These are phyloP conservation scores for Sialis lutaria DNA, from an alignment of 2,888 invertebrate genomes.

Conservation along the genomic window DNA sequence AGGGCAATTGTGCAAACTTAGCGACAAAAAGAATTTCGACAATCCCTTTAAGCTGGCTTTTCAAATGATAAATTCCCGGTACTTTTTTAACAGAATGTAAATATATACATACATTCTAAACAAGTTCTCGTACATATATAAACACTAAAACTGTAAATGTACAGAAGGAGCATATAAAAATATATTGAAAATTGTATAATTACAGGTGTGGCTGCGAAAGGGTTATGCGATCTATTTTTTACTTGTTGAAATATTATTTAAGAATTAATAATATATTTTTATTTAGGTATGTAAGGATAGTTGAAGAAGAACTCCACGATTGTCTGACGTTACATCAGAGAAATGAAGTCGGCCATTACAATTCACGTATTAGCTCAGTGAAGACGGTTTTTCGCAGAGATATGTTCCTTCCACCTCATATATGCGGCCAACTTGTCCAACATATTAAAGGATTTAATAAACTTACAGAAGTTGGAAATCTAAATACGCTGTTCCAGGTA, in stretches of 20 bases:
- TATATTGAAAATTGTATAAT: too few relatives aligned
- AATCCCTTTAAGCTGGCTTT: too few relatives aligned
- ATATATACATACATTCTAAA: too few relatives aligned
- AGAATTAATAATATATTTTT: neutral
- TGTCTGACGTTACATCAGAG: slow-evolving; percentile 70
- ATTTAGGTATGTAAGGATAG: slow-evolving; percentile 63
- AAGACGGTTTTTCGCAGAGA: slow-evolving; percentile 31
- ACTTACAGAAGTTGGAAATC: slow-evolving; percentile 31
- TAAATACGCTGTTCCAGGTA: slow-evolving; percentile 28
- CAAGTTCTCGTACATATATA: too few relatives aligned
- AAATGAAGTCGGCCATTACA: slow-evolving; percentile 60
- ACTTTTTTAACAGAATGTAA: too few relatives aligned
- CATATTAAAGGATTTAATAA: slow-evolving; percentile 42
- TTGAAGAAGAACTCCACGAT: slow-evolving; percentile 80
- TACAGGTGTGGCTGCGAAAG: too few relatives aligned
- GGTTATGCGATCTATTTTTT: too few relatives aligned
- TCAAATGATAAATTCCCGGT: too few relatives aligned
- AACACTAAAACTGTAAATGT: too few relatives aligned
- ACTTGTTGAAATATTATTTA: neutral
- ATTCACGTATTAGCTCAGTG: slow-evolving; percentile 45
- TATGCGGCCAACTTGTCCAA: slow-evolving; percentile 68
- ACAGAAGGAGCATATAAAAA: too few relatives aligned
- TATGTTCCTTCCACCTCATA: slow-evolving; percentile 48
- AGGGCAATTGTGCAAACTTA: too few relatives aligned
- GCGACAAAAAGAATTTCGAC: too few relatives aligned